Conservation (phyloP, 2,113 vertebrate genomes). For the Microcebus ravelobensis region DNA sequence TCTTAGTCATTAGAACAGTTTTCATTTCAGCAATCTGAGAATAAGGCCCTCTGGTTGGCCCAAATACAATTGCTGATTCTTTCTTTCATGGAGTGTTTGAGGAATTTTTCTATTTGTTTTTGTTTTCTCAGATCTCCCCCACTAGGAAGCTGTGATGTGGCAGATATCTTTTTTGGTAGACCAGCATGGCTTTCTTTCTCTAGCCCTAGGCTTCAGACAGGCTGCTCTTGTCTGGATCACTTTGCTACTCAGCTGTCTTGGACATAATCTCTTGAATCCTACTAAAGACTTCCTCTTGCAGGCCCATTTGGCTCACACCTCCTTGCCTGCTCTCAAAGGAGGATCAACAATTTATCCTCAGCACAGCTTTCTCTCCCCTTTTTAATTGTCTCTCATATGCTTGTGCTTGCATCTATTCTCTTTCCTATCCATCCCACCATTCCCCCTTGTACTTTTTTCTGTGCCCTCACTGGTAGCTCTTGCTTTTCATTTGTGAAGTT, state of each 20-base stretch:
- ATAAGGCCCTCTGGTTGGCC: neutral
- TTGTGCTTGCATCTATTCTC: neutral
- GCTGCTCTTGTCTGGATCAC: neutral
- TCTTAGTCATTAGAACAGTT: neutral
- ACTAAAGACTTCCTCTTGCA: neutral
- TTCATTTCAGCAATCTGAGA: constrained; percentile 1
- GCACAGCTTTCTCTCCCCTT: neutral
- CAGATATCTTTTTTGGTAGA: neutral
- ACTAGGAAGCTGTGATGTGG: neutral
- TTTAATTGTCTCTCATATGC: neutral
- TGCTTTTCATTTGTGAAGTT: neutral
- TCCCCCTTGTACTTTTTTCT: neutral
- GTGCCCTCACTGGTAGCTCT: neutral
- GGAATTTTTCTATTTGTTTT: neutral
- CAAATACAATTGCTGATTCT: neutral
- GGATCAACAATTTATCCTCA: neutral
- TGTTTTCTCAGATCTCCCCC: neutral
- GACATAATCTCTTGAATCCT: neutral
- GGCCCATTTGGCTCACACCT: neutral
- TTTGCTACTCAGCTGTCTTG: neutral
- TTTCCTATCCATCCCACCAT: neutral
- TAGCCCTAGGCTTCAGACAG: neutral
- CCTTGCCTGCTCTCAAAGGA: neutral
- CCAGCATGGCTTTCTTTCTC: neutral
- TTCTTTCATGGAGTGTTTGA: neutral